Base-by-base conservation (phyloP, 2,113 vertebrate species). In the Nestor notabilis region DNA sequence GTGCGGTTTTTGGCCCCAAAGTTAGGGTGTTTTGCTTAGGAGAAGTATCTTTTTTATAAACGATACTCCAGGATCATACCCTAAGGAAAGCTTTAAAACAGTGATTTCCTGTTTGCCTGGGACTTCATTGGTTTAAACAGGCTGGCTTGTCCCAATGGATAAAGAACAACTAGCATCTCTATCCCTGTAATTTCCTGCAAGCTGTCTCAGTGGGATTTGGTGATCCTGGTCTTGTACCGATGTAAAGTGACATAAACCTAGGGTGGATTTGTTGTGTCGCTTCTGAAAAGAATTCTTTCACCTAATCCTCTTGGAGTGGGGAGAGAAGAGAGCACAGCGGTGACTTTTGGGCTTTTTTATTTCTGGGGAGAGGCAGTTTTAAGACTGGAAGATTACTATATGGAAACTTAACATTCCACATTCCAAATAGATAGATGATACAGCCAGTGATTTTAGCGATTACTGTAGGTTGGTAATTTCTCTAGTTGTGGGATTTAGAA, bases 171-270 rank as follows among this genome's bases (percentile, higher is more conserved):
- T 78, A 53, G 80, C 69, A 87, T 91, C 75, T 93, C 89, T 95
- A 85, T 95, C 61, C 56, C 44, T 89, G 77, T 79, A 93, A 95
- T 96, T 97, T 96, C 94, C 91, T 97, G 89, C 89, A 53, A 70
- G 82, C 61, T 72, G 28, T 87, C 66, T 92, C 65, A 28, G 65
- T 79, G 82, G 89, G 94, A 95, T 95, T 95, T 97, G 95, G 82
- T 3, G 17, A 70, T 95, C 74, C 71, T 65, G 46, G 84, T 65
- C 49, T 86, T 87, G 49, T 69, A 43, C 31, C 58, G 77, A 93
- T 95, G 53, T 76, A 27, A 91, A 96, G 85, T 68, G 58, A 46
- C 58, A 87, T 74, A 90, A 94, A 91, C 70, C 29, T 91, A 63
- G 87, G 31, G 68, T 86, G 91, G 46, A 80, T 94, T 95, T 91